Conservation (phyloP, 2,888 invertebrate species). For the Zootermopsis nevadensis region DNA sequence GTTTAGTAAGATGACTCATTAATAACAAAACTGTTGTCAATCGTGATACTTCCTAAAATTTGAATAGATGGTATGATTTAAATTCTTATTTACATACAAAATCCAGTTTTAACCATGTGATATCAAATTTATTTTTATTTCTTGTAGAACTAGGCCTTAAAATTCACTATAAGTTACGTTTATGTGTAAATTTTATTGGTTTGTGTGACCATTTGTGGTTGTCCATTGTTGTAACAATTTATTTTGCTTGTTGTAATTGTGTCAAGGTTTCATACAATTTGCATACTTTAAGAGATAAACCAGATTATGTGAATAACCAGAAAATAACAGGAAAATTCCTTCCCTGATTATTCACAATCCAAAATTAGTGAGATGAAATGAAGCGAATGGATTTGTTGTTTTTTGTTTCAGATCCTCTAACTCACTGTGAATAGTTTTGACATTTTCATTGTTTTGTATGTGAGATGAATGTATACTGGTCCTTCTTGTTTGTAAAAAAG, state of each 20-base stretch:
- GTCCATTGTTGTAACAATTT: neutral
- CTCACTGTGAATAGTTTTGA: neutral
- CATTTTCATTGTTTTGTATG: neutral
- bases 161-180: neutral
- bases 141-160: neutral
- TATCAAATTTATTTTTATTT: neutral
- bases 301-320: neutral
- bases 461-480: conserved; percentile 6
- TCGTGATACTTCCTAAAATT: neutral
- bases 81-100: neutral
- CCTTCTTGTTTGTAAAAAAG: neutral
- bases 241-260: neutral
- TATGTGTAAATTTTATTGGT: neutral
- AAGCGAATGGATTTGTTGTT: neutral
- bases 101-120: neutral
- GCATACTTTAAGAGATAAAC: too few species aligned
- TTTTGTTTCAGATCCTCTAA: neutral
- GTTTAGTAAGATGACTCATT: neutral
- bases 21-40: neutral
- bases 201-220: neutral
- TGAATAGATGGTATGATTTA: neutral
- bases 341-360: neutral
- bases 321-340: neutral
- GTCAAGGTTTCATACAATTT: neutral
- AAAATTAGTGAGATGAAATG: neutral